Percentiles rank a stretch among this genome's conserved stretches.
Conservation (phyloP, 2,888 invertebrate species). For the Athalia circularis region DNA sequence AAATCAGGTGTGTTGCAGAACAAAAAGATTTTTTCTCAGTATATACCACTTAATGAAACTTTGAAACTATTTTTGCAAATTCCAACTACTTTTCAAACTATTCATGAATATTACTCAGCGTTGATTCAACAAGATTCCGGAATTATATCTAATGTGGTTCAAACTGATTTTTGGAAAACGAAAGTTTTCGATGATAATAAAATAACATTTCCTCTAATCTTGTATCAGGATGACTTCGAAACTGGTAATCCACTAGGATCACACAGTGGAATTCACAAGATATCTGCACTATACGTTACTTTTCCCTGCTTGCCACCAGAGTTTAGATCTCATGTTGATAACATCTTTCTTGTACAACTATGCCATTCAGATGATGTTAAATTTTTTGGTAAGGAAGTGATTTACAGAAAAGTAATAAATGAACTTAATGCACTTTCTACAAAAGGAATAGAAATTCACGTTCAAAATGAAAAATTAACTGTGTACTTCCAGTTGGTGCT, state of each 20-base stretch:
- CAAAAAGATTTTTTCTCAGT: slow-evolving; percentile 19
- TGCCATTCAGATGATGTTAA: slow-evolving; percentile 27
- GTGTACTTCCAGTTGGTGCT: too few species aligned
- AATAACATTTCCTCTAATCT: slow-evolving; percentile 7
- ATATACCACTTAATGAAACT: slow-evolving; percentile 23
- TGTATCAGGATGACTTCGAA: slow-evolving; percentile 11
- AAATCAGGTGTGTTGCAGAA: slow-evolving; percentile 22
- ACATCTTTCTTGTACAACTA: slow-evolving; percentile 10
- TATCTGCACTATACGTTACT: slow-evolving; percentile 10
- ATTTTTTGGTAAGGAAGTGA: slow-evolving; percentile 12
- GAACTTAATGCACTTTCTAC: slow-evolving; percentile 13
- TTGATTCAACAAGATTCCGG: not conserved
- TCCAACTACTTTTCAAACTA: slow-evolving; percentile 3
- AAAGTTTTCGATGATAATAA: not conserved
- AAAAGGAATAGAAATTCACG: slow-evolving; percentile 15
- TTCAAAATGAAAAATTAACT: not conserved
- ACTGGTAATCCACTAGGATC: slow-evolving; percentile 24
- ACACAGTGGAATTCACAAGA: slow-evolving; percentile 27
- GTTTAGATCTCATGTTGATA: slow-evolving; percentile 9
- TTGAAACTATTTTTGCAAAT: slow-evolving; percentile 2
- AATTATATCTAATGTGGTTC: slow-evolving; percentile 1
- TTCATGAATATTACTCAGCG: slow-evolving; percentile 8
- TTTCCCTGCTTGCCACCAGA: slow-evolving; percentile 25
- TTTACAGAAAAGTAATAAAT: slow-evolving; percentile 15
- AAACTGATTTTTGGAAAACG: slow-evolving; percentile 25